Base-by-base conservation (phyloP, 2,797 vertebrate genomes). In the Hafferia zeledoni region DNA sequence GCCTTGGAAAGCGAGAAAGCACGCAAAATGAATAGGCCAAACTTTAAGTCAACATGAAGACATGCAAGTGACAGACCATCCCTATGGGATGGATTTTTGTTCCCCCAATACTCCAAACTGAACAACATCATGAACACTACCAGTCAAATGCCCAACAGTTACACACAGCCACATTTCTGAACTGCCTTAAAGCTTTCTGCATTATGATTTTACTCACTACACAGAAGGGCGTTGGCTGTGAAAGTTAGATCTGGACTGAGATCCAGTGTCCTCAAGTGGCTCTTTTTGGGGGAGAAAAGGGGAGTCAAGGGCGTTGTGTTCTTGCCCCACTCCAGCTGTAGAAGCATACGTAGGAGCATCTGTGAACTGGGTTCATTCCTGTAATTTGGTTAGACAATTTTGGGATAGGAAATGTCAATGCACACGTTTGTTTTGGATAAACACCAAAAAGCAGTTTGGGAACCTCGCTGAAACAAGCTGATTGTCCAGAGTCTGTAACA, bases 381-480 rank as follows among this genome's bases (percentile, higher is more conserved):
- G 65, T 60, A 27, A 35, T 81, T 89, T 56, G 31, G 39, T 61
- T 74, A 53, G 47, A 35, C n/a, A 50, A 16, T 67, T 61, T 67
- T 49, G 39, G 65, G 61, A 49, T 49, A 61, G 61, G 41, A 82
- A 91, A 84, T 44, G n/a, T 84, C 65, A 87, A 31, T 20, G 57
- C 37, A 69, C 47, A 82, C 65, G 27, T 44, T 71, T 77, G 59
- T 44, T 81, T 90, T 91, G 89, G 72, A 93, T 47, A 43, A 88
- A 70, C 47, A 81, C 79, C 72, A 92, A 90, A 91, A 91, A 69
- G 82, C 55, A 77, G 28, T 82, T 68, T 63, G 75, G 75, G 90
- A 95, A 92, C 39, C 28, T 85, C 67, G 47, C 30, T 0, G 3
- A 91, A 93, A 83, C 25, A 65, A 92, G 33, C 17, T 78, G 30